Evolutionary conservation across 2,797 vertebrate genomes (phyloP).

Genomic region (Microctenopoma steveboyesi): DNA sequence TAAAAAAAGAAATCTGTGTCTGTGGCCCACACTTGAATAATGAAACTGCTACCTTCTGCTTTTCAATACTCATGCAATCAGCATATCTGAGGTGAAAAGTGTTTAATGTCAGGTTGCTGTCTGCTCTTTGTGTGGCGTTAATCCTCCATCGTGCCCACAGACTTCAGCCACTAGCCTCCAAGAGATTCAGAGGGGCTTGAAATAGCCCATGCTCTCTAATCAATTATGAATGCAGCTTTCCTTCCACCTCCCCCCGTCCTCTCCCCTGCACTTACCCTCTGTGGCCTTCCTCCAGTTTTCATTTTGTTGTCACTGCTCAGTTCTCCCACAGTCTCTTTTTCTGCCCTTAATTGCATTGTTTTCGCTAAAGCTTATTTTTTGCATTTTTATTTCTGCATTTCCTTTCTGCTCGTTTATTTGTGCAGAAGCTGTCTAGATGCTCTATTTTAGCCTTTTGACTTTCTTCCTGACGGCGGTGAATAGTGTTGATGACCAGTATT

Average conservation of each 20-base stretch:
- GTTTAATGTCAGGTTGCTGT: slow-evolving; percentile 7
- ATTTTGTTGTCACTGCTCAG: slow-evolving; percentile 43
- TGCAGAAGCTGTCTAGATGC: not conserved
- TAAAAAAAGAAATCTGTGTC: too few species aligned
- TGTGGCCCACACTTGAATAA: not conserved
- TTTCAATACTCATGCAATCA: not conserved
- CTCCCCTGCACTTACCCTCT: slow-evolving; percentile 36
- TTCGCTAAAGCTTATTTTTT: not conserved
- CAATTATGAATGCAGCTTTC: slow-evolving; percentile 76
- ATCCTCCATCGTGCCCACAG: slow-evolving; percentile 31
- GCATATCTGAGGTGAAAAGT: slow-evolving; percentile 8
- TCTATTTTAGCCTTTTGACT: not conserved
- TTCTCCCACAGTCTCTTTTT: slow-evolving; percentile 25
- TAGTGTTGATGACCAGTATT: not conserved
- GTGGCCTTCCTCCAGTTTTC: slow-evolving; percentile 46
- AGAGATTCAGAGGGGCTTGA: slow-evolving; percentile 48
- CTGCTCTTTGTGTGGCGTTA: slow-evolving; percentile 19
- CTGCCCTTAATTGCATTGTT: slow-evolving; percentile 36
- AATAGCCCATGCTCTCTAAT: slow-evolving; percentile 69
- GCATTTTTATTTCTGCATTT: not conserved
- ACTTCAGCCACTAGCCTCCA: slow-evolving; percentile 37
- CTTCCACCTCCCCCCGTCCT: slow-evolving; percentile 51
- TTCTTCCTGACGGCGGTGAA: not conserved
- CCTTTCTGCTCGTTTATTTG: not conserved
- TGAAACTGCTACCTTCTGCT: not conserved